phyloP scores from a whole-genome alignment of 2,888 invertebrate species.

The Pammene aurita region DNA sequence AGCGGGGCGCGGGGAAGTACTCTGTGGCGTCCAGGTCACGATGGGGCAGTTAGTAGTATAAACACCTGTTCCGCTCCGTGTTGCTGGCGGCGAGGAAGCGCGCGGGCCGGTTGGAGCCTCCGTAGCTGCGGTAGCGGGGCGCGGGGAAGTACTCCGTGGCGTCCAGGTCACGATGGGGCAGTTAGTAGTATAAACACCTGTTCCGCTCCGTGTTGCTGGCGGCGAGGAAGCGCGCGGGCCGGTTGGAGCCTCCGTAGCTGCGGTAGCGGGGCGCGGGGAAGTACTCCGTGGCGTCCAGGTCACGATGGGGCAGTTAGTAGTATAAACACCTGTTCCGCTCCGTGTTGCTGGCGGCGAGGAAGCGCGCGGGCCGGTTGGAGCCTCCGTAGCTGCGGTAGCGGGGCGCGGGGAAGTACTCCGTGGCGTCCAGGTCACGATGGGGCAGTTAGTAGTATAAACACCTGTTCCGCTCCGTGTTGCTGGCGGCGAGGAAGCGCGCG shows the following conservation, averaged over 20 bases:
- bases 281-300: conserved; percentile 80
- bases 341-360: conserved; percentile 84
- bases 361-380: conserved; percentile 75
- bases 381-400: too few relatives aligned
- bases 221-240: conserved; percentile 84
- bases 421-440: conserved; percentile 88
- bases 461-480: conserved; percentile 76
- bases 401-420: conserved; percentile 70
- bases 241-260: conserved; percentile 51
- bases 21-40: conserved; percentile 80
- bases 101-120: conserved; percentile 65
- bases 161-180: conserved; percentile 77
- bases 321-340: conserved; percentile 75
- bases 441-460: conserved; percentile 46
- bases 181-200: conserved; percentile 58
- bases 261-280: conserved; percentile 57
- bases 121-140: not conserved
- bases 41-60: not conserved
- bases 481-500: conserved; percentile 86
- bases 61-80: conserved; percentile 78
- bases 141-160: conserved; percentile 81
- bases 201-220: conserved; percentile 74
- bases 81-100: conserved; percentile 83
- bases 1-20: conserved; percentile 57
- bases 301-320: not conserved